phyloP scores from a whole-genome alignment of 2,113 vertebrate genomes.

The Gadus macrocephalus region DNA sequence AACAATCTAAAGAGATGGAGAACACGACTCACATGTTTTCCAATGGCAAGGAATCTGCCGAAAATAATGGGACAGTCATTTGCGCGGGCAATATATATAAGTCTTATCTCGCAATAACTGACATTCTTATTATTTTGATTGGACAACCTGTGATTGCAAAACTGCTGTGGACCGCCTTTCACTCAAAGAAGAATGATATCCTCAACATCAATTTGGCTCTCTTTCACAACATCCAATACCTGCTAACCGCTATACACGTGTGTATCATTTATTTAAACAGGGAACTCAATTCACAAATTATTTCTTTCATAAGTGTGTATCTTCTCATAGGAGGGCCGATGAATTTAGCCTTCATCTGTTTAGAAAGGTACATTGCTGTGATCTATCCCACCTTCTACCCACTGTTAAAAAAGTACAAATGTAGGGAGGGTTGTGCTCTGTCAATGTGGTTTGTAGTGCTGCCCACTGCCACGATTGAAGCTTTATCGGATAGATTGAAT shows the following conservation, averaged over 20 bases:
- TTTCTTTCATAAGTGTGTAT: neutral
- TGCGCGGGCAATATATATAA: no score
- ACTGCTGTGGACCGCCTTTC: slow-evolving; percentile 34
- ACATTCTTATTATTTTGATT: neutral
- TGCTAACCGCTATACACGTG: neutral
- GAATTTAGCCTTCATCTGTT: slow-evolving; percentile 35
- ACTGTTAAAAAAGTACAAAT: slow-evolving; percentile 43
- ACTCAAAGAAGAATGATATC: slow-evolving; percentile 33
- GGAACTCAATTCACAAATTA: fast-evolving
- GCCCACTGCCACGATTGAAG: fast-evolving
- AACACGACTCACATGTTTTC: no score
- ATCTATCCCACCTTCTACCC: slow-evolving; percentile 35
- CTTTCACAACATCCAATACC: slow-evolving; percentile 38
- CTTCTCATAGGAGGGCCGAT: slow-evolving; percentile 31
- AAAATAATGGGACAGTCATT: no score
- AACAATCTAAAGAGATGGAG: no score
- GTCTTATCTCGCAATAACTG: neutral
- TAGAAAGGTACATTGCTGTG: slow-evolving; percentile 54
- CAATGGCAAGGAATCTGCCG: no score
- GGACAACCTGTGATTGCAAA: slow-evolving; percentile 23
- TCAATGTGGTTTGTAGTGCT: slow-evolving; percentile 19
- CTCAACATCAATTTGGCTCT: slow-evolving; percentile 35
- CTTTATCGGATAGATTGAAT: neutral
- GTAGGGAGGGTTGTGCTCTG: slow-evolving; percentile 19
- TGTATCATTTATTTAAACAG: no score